Conservation (phyloP, 2,797 vertebrate species). For the Falco concolor region DNA sequence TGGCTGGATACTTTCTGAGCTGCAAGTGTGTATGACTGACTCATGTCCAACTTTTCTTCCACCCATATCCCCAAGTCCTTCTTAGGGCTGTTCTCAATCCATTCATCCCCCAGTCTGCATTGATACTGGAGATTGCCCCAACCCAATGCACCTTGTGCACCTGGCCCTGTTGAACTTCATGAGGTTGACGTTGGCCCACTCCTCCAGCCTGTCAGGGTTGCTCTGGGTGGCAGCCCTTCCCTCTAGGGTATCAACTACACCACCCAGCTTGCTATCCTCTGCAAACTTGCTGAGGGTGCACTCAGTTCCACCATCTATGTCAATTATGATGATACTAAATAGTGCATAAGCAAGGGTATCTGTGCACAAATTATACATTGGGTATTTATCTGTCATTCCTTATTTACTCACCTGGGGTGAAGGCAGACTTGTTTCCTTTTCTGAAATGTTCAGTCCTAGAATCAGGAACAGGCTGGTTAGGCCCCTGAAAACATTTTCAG, state of each 20-base stretch:
- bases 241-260: background rate
- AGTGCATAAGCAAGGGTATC: background rate
- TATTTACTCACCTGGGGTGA: background rate
- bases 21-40: accelerated
- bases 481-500: background rate
- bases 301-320: background rate
- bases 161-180: too few relatives aligned
- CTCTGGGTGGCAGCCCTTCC: background rate
- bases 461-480: background rate
- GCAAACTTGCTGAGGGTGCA: background rate
- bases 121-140: too few relatives aligned
- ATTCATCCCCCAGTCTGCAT: too few relatives aligned
- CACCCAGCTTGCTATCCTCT: background rate
- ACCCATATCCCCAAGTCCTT: too few relatives aligned
- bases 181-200: background rate
- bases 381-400: background rate
- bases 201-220: background rate
- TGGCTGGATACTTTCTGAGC: background rate
- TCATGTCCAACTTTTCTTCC: background rate
- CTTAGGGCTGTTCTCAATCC: too few relatives aligned
- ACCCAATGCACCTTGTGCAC: too few relatives aligned
- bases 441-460: background rate
- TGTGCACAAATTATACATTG: background rate
- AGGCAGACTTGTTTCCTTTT: background rate
- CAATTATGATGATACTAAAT: background rate